phyloP scores from a whole-genome alignment of 2,888 invertebrate species.

The Drosophila longiperda region DNA sequence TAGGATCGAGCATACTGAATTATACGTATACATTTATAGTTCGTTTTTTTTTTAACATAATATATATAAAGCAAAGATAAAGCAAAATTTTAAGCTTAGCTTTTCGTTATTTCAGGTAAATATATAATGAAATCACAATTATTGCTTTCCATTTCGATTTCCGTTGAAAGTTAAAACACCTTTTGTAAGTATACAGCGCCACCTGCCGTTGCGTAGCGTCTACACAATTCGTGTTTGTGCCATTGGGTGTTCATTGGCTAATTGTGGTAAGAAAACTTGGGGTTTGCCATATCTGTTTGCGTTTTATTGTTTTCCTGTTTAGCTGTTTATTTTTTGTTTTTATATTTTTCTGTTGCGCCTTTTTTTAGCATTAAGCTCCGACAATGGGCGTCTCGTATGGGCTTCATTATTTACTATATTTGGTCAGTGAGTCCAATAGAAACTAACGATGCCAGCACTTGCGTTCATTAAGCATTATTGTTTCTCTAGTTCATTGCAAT shows the following conservation, averaged over 20 bases:
- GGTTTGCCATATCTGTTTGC: constrained; percentile 41
- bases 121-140: not conserved
- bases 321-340: not conserved
- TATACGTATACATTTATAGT: not conserved
- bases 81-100: not conserved
- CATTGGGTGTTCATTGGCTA: not conserved
- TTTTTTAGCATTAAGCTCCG: constrained; percentile 33
- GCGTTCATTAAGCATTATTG: constrained; percentile 13
- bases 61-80: not conserved
- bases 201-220: constrained; percentile 21
- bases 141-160: not conserved
- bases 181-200: constrained; percentile 4
- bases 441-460: constrained; percentile 6
- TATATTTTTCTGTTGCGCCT: constrained; percentile 10
- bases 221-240: constrained; percentile 5
- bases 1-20: not conserved
- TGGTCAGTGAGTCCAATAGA: constrained; percentile 49
- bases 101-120: not conserved
- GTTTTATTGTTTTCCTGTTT: constrained; percentile 43
- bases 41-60: not conserved
- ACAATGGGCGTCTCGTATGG: constrained; percentile 30
- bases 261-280: constrained; percentile 46
- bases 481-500: constrained; percentile 30
- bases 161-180: not conserved
- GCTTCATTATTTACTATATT: constrained; percentile 68